Percentiles rank a stretch among this genome's conserved stretches.
phyloP scores from a whole-genome alignment of 2,113 vertebrate species.

The rabbit (Oryctolagus cuniculus) region DNA sequence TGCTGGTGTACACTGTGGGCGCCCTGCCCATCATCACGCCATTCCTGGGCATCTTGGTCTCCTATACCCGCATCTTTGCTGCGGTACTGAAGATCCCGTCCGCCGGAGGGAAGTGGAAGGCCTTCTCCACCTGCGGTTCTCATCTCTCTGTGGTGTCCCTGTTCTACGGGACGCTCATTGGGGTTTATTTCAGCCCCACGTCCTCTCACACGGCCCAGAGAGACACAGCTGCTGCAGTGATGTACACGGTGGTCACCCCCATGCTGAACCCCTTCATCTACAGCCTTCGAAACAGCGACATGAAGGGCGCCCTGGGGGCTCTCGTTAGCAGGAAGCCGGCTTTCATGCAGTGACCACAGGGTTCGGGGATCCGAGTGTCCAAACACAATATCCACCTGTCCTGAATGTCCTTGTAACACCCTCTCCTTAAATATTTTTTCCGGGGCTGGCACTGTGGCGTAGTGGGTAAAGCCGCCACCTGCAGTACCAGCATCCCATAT shows the following conservation, averaged over 20 bases:
- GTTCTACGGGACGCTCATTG: not conserved
- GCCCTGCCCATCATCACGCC: conserved; percentile 6
- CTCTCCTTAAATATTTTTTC: too few relatives aligned
- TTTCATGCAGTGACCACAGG: not conserved
- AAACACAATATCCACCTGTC: not conserved
- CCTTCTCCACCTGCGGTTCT: conserved; percentile 58
- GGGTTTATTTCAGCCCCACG: conserved; percentile 35
- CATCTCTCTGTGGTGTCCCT: conserved; percentile 40
- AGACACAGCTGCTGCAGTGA: not conserved
- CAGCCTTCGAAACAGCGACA: not conserved
- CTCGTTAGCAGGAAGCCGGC: not conserved
- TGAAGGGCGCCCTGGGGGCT: not conserved
- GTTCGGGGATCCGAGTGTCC: accelerated
- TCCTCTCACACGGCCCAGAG: not conserved
- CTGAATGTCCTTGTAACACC: not conserved
- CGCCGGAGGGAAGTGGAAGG: not conserved
- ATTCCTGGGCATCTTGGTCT: not conserved
- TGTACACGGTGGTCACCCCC: conserved; percentile 3
- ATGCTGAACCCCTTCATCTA: conserved; percentile 61
- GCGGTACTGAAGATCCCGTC: accelerated
- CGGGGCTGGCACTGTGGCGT: too few relatives aligned
- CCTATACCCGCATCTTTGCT: not conserved
- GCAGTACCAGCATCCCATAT: too few relatives aligned
- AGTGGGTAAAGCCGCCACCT: too few relatives aligned
- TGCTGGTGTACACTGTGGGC: not conserved